phyloP scores from a whole-genome alignment of 2,113 vertebrate genomes.

The Actenoides lindsayi region DNA sequence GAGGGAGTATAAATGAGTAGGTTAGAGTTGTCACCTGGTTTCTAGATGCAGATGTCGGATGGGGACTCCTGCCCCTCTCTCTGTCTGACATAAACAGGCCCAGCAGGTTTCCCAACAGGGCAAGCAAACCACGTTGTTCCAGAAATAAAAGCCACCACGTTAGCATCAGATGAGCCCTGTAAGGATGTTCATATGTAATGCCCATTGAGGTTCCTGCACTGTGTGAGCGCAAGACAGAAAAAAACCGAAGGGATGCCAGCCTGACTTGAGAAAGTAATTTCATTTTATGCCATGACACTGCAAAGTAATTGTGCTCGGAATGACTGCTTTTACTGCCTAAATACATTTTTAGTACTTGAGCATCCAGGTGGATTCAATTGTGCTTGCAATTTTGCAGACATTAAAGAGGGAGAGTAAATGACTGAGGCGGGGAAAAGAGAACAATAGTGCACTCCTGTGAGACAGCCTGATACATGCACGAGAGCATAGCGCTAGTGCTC shows the following conservation, averaged over 20 bases:
- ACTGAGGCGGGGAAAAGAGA: neutral
- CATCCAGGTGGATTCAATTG: conserved; percentile 26
- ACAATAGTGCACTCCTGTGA: neutral
- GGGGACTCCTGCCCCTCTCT: neutral
- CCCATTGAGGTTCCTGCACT: neutral
- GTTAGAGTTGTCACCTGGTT: neutral
- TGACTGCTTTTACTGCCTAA: conserved; percentile 36
- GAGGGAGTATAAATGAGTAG: neutral
- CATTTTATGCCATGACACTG: neutral
- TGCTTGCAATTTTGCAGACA: conserved; percentile 30
- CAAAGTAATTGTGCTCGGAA: conserved; percentile 19
- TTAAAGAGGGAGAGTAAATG: neutral
- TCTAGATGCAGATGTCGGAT: neutral
- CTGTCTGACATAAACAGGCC: neutral
- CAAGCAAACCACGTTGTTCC: neutral
- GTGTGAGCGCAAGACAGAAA: neutral
- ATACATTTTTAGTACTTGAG: conserved; percentile 12
- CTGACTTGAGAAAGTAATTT: neutral
- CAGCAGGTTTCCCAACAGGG: neutral
- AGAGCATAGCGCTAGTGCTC: neutral
- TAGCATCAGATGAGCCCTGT: neutral
- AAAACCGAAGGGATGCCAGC: neutral
- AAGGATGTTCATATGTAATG: neutral
- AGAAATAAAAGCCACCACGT: neutral
- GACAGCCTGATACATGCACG: neutral